Conservation (phyloP, 2,888 invertebrate species). For the Automeris io region DNA sequence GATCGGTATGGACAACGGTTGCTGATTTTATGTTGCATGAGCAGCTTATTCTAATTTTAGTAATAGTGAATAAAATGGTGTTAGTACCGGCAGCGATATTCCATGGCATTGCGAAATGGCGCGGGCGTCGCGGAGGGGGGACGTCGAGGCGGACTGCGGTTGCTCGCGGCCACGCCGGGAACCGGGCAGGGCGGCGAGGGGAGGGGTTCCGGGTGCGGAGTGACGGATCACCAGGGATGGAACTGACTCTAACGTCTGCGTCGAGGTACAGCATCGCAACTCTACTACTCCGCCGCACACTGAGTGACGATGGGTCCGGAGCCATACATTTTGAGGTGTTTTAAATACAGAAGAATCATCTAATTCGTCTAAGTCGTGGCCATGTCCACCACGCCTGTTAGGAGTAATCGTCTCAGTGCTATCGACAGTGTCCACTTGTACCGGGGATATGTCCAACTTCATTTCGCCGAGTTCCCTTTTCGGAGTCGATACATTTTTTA, state of each 20-base stretch:
- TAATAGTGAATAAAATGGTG: conserved; percentile 73
- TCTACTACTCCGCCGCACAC: conserved; percentile 43
- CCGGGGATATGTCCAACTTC: conserved; percentile 61
- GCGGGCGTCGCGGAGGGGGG: conserved; percentile 64
- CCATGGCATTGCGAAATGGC: conserved; percentile 74
- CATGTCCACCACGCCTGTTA: conserved; percentile 30
- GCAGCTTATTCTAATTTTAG: conserved; percentile 58
- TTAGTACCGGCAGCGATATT: conserved; percentile 78
- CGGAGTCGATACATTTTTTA: conserved; percentile 57
- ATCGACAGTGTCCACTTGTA: conserved; percentile 67
- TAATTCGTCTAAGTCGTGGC: conserved; percentile 46
- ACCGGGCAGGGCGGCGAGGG: conserved; percentile 25
- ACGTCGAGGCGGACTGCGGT: conserved; percentile 58
- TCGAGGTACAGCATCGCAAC: conserved; percentile 22
- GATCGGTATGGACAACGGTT: conserved; percentile 14
- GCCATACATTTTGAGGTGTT: conserved; percentile 61
- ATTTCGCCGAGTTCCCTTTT: conserved; percentile 55
- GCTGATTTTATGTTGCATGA: conserved; percentile 24
- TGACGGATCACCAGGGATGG: conserved; percentile 6
- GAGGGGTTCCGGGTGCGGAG: conserved; percentile 15
- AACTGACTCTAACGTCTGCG: conserved; percentile 1
- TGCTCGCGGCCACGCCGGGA: conserved; percentile 47
- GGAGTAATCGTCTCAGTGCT: conserved; percentile 53
- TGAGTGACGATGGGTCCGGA: conserved; percentile 55
- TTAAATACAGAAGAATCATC: conserved; percentile 63